Evolutionary conservation across 2,797 vertebrate genomes (phyloP).

Genomic region (Dromococcyx pavoninus): DNA sequence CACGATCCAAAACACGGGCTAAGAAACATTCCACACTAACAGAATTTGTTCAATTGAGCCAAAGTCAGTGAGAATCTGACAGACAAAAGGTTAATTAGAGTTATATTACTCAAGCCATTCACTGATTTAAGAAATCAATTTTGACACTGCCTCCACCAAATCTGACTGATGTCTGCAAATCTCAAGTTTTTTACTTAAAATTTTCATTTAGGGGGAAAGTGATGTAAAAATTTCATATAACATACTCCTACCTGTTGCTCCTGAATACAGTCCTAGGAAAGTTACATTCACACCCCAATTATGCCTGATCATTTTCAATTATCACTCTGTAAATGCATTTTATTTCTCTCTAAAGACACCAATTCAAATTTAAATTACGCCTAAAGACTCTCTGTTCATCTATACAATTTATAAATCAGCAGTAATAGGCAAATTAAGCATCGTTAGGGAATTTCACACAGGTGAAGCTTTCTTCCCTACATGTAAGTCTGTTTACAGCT

Average conservation of each 20-base stretch:
- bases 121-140: neutral
- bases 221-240: neutral
- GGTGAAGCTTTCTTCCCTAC: neutral
- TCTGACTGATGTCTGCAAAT: neutral
- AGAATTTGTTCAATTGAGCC: neutral
- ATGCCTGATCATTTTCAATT: neutral
- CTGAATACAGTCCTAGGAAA: neutral
- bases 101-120: neutral
- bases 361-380: slow-evolving; percentile 19
- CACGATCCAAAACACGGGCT: neutral
- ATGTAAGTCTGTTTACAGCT: neutral
- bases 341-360: neutral
- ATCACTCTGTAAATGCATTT: neutral
- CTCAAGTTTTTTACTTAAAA: neutral
- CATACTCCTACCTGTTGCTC: neutral
- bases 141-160: neutral
- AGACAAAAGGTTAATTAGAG: neutral
- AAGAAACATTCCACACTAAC: neutral
- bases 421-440: neutral
- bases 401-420: neutral
- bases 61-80: neutral
- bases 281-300: neutral
- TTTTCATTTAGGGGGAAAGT: neutral
- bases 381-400: neutral
- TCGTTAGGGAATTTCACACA: neutral